Base-by-base conservation (phyloP, 2,888 invertebrate species). In the Ornithoptera priamus region DNA sequence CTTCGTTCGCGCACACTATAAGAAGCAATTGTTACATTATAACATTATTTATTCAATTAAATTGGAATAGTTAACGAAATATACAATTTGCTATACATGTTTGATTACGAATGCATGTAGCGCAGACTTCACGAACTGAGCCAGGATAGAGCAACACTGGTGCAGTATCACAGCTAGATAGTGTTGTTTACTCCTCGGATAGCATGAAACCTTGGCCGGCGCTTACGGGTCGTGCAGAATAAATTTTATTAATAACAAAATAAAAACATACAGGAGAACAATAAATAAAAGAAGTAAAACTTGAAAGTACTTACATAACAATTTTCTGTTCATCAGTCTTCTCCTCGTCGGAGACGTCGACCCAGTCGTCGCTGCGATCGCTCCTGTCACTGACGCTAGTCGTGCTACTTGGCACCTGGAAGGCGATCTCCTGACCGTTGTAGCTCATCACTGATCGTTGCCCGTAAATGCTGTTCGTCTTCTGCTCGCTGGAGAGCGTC, bases 351-450 rank as follows among this genome's bases (percentile, higher is more conserved):
- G 94, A 94, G 18, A 95, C 88, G 77, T 95, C 95, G 58, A 95
- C 93, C 95, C 95, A 95, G 76, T 95, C 95, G 73, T 95, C 95
- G 73, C 94, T 94, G 22, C 94, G 87, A 75, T 94, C 94, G 74
- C 94, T 94, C 8, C 93, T 86, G 75, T 94, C 94, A 75, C 94
- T 94, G 64, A 90, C 92, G 77, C 94, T 94, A 39, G 93, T 88
- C 77, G 94, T 94, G 75, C 94, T 94, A 73, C 93, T 92, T 12
- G 93, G 93, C 42, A 93, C 93, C 76, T 90, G 93, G 75, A 92
- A 92, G 12, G 90, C 89, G 61, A 92, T 88, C 80, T 93, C 93
- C 70, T 93, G 92, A 0, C 92, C 92, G 66, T 89, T 92, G 79
- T 87, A 93, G 76, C 90, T 92, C 64, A 91, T 81, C 70, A 93